Evolutionary conservation across 2,797 vertebrate species (phyloP).

Genomic region (Anableps anableps): DNA sequence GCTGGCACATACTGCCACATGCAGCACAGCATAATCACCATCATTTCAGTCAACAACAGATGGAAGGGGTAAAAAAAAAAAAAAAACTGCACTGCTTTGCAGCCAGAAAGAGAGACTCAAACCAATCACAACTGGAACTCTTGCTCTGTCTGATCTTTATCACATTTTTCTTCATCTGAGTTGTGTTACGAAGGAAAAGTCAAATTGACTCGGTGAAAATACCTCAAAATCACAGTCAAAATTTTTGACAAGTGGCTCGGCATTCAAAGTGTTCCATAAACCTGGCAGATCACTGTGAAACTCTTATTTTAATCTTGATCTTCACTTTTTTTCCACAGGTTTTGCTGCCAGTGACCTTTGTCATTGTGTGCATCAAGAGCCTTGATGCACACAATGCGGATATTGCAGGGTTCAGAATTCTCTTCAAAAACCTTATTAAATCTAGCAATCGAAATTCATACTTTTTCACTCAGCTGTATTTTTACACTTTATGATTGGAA

Average conservation of each 20-base stretch:
- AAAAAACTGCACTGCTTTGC: background rate
- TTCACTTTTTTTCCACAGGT: background rate
- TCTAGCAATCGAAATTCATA: background rate
- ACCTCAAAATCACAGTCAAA: background rate
- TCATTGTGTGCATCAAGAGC: too few relatives aligned
- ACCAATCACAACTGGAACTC: background rate
- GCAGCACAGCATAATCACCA: background rate
- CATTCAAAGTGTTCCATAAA: background rate
- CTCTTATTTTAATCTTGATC: background rate
- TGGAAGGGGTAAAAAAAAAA: background rate
- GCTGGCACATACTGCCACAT: background rate
- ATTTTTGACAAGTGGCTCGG: background rate
- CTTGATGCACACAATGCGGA: too few relatives aligned
- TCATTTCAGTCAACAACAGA: conserved; percentile 4
- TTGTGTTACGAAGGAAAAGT: background rate
- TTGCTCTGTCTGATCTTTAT: background rate
- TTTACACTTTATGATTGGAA: background rate
- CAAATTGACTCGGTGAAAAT: background rate
- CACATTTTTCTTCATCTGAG: background rate
- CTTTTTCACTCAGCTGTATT: background rate
- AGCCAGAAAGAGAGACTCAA: background rate
- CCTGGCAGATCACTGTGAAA: background rate
- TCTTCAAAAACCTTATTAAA: background rate
- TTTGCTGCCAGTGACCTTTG: background rate
- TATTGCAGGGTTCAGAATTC: background rate